Percentiles rank a stretch among this genome's conserved stretches.
Evolutionary conservation across 2,888 invertebrate genomes (phyloP).

Genomic region (Diaphora mendica): DNA sequence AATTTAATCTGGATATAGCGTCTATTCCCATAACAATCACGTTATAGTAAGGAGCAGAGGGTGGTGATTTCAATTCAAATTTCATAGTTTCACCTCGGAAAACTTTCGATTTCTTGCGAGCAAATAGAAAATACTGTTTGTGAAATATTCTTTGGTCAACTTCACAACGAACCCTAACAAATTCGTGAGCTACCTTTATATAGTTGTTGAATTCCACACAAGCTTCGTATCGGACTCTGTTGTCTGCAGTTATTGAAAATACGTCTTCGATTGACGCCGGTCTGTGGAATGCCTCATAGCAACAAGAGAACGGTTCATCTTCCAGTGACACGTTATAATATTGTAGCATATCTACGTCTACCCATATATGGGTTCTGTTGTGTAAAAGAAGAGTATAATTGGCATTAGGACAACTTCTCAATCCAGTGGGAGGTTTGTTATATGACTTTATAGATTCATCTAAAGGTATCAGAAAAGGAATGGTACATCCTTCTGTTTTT

Average conservation of each 20-base stretch:
- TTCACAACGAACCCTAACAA: constrained; percentile 89
- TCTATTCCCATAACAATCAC: constrained; percentile 94
- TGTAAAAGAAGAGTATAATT: constrained; percentile 85
- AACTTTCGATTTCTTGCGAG: constrained; percentile 75
- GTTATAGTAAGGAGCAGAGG: constrained; percentile 77
- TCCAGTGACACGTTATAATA: constrained; percentile 80
- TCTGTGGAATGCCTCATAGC: constrained; percentile 87
- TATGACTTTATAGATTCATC: constrained; percentile 85
- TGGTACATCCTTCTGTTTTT: constrained; percentile 89
- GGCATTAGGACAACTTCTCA: constrained; percentile 83
- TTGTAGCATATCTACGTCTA: constrained; percentile 76
- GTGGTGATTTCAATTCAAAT: not conserved
- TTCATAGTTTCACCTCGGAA: constrained; percentile 32
- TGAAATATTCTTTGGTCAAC: constrained; percentile 82
- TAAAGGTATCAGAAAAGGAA: constrained; percentile 88
- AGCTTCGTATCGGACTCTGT: constrained; percentile 77
- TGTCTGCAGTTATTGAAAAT: constrained; percentile 76
- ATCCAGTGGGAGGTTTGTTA: constrained; percentile 77
- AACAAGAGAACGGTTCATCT: constrained; percentile 83
- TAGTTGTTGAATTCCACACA: constrained; percentile 82
- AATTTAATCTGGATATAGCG: constrained; percentile 94
- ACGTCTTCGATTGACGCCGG: constrained; percentile 78
- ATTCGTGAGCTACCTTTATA: constrained; percentile 86
- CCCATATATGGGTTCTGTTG: constrained; percentile 87
- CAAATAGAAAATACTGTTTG: constrained; percentile 89